Conservation (phyloP, 2,113 vertebrate species). For the Pitta sordida region DNA sequence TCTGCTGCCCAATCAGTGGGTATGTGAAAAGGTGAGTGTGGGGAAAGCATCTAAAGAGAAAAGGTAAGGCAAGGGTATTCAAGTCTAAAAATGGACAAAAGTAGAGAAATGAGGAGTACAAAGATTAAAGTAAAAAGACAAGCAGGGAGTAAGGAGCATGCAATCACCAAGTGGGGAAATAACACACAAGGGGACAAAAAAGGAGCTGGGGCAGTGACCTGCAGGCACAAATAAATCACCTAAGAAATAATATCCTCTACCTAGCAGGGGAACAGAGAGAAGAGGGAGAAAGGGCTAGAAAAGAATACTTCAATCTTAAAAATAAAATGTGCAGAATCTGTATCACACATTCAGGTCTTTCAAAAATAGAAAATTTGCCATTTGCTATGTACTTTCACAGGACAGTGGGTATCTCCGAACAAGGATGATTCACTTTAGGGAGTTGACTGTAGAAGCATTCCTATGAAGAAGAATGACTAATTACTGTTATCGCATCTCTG, state of each 20-base stretch:
- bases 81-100: neutral
- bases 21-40: neutral
- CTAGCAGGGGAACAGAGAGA: neutral
- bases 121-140: neutral
- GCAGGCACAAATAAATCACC: neutral
- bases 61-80: neutral
- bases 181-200: accelerated
- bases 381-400: neutral
- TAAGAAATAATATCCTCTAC: neutral
- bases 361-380: neutral
- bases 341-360: neutral
- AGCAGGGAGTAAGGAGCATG: neutral
- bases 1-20: neutral
- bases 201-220: neutral
- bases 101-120: neutral
- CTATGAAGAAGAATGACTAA: neutral
- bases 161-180: neutral
- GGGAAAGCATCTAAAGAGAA: neutral
- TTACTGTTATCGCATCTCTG: neutral
- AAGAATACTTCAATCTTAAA: neutral
- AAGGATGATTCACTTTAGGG: neutral
- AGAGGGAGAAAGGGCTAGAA: neutral
- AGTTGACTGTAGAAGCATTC: neutral
- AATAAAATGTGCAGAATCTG: neutral
- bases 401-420: neutral